Percentiles rank a stretch among this genome's conserved stretches.
These are phyloP conservation scores for Cosmopolites sordidus DNA, from an alignment of 2,888 invertebrate species.

Conservation along the genomic window DNA sequence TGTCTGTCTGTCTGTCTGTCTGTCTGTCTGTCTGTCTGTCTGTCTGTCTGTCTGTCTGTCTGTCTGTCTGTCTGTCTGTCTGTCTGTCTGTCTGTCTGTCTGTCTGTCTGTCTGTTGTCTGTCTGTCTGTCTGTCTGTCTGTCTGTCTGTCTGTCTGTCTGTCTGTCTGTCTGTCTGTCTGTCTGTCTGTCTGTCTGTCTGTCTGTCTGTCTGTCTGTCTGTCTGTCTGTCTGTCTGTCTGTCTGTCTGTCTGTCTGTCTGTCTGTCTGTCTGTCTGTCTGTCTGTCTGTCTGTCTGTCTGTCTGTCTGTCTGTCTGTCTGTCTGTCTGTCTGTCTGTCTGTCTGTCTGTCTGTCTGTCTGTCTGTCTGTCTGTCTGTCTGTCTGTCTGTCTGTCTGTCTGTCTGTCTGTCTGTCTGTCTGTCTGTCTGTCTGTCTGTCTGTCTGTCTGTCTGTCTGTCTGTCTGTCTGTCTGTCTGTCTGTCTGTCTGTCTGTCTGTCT, in stretches of 20 bases:
- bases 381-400: conserved; percentile 14
- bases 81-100: conserved; percentile 12
- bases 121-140: too few relatives aligned
- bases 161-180: conserved; percentile 14
- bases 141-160: conserved; percentile 10
- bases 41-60: conserved; percentile 17
- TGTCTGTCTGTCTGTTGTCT: too few relatives aligned
- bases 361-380: conserved; percentile 11
- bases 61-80: conserved; percentile 12
- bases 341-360: conserved; percentile 11
- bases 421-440: conserved; percentile 15
- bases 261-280: conserved; percentile 14
- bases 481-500: conserved; percentile 13
- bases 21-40: conserved; percentile 18
- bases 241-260: conserved; percentile 15
- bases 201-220: conserved; percentile 8
- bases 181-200: conserved; percentile 15
- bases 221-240: conserved; percentile 14
- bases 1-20: conserved; percentile 14
- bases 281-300: conserved; percentile 17
- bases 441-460: conserved; percentile 14
- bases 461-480: conserved; percentile 14
- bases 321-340: conserved; percentile 16
- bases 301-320: conserved; percentile 13
- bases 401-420: conserved; percentile 14